Evolutionary conservation across 2,888 invertebrate species (phyloP).

Genomic region (Agonopterix subpropinquella): DNA sequence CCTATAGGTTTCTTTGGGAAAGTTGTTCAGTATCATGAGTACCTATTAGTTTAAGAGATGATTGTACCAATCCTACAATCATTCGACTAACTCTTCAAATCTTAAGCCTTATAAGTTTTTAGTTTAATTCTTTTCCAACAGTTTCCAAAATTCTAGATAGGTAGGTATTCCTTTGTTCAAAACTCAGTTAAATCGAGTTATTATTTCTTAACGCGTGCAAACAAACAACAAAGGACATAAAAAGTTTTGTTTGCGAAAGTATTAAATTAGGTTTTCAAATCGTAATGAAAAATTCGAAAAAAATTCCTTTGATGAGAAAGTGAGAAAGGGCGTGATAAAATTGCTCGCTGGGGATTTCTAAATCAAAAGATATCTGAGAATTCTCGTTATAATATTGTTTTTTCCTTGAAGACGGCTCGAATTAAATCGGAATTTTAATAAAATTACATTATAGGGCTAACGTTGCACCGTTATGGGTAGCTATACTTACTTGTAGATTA

Average conservation of each 20-base stretch:
- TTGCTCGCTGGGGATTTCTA: slow-evolving; percentile 13
- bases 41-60: too few species aligned
- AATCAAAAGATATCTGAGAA: slow-evolving; percentile 15
- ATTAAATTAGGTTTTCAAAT: background rate
- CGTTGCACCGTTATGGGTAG: too few species aligned
- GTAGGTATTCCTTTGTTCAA: background rate
- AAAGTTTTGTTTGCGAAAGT: background rate
- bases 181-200: background rate
- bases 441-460: background rate
- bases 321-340: slow-evolving; percentile 12
- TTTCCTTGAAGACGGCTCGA: slow-evolving; percentile 1
- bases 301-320: slow-evolving; percentile 12
- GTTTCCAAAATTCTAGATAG: too few species aligned
- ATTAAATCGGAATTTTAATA: slow-evolving; percentile 1
- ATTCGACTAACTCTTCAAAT: too few species aligned
- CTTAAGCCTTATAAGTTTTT: background rate
- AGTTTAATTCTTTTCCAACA: too few species aligned
- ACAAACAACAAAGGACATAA: background rate
- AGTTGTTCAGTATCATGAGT: too few species aligned
- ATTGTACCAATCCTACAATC: too few species aligned
- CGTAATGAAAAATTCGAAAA: background rate
- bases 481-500: too few species aligned
- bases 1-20: too few species aligned
- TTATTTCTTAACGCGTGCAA: background rate
- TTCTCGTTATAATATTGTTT: slow-evolving; percentile 5